phyloP scores from a whole-genome alignment of 2,113 vertebrate genomes.

The Vulpes vulpes region DNA sequence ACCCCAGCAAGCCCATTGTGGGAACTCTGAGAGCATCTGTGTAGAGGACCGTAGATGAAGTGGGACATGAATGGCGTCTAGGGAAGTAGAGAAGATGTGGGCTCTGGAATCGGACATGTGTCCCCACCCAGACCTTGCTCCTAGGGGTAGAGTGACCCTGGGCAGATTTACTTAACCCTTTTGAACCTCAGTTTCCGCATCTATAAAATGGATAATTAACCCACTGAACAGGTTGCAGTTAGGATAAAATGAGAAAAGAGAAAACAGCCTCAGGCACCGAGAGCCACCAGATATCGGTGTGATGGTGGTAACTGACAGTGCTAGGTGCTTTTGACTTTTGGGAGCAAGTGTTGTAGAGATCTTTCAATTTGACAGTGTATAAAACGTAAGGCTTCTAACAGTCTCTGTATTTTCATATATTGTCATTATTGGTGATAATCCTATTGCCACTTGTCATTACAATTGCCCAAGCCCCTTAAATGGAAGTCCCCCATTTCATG shows the following conservation, averaged over 20 bases:
- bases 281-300: background rate
- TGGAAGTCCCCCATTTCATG: background rate
- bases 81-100: background rate
- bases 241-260: background rate
- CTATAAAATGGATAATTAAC: background rate
- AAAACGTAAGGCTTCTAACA: background rate
- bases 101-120: background rate
- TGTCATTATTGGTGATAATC: background rate
- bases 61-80: background rate
- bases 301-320: background rate
- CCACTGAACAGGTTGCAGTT: background rate
- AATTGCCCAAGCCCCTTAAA: background rate
- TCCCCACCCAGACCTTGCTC: background rate
- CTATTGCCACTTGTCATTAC: background rate
- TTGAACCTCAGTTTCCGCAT: background rate
- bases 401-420: background rate
- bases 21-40: background rate
- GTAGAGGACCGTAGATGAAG: background rate
- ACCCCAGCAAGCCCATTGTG: background rate
- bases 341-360: background rate
- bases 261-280: background rate
- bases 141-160: background rate
- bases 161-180: background rate
- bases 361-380: background rate
- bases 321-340: background rate